A percentile compares a stretch with the other conserved stretches of the same genome.
Conservation (phyloP, 2,797 vertebrate species). For the Acrossocheilus fasciatus region DNA sequence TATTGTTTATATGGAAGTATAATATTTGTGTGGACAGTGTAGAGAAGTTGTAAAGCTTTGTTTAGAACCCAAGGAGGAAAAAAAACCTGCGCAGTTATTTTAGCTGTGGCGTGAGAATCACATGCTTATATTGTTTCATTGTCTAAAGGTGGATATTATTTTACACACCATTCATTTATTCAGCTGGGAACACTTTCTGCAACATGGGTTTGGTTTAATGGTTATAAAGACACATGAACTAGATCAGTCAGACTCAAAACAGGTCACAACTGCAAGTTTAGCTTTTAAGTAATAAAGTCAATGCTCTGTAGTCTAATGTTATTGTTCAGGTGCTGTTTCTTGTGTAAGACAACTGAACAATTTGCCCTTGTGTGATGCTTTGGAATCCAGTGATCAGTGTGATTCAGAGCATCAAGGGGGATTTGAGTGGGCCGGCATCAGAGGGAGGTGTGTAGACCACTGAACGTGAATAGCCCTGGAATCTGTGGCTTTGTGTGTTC, state of each 20-base stretch:
- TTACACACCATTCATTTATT: conserved; percentile 37
- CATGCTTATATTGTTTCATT: conserved; percentile 24
- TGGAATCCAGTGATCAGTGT: conserved; percentile 27
- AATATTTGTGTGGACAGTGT: background rate
- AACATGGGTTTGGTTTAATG: background rate
- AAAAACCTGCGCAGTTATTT: background rate
- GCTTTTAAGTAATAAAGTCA: background rate
- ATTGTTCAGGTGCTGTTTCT: background rate
- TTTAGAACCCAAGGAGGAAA: conserved; percentile 7
- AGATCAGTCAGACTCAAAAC: background rate
- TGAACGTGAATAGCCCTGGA: conserved; percentile 52
- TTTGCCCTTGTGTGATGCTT: conserved; percentile 28
- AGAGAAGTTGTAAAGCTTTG: conserved; percentile 44
- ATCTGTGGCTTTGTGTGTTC: conserved; percentile 56
- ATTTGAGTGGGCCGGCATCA: conserved; percentile 43
- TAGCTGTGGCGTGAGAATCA: conserved; percentile 1
- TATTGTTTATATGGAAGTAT: conserved; percentile 21
- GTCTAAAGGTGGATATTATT: conserved; percentile 32
- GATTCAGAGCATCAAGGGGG: conserved; percentile 30
- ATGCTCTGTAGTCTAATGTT: background rate
- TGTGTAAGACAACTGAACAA: conserved; percentile 14
- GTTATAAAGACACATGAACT: background rate
- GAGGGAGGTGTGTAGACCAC: conserved; percentile 48
- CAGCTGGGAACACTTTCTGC: conserved; percentile 2
- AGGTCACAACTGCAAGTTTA: background rate